Conservation (phyloP, 2,888 invertebrate species). For the Trichacis sp. region DNA sequence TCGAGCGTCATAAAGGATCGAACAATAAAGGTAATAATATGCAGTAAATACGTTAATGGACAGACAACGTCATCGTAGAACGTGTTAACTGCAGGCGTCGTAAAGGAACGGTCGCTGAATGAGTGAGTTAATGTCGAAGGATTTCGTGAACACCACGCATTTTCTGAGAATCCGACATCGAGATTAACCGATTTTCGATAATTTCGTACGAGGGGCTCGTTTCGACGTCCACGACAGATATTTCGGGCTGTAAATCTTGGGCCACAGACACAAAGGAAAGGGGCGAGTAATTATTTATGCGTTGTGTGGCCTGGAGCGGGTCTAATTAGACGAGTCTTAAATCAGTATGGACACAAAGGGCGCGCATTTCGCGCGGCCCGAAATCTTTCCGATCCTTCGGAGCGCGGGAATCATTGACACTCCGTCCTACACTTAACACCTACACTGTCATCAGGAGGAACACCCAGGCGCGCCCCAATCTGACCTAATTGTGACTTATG, state of each 20-base stretch:
- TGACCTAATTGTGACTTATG: slow-evolving; percentile 69
- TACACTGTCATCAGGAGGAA: slow-evolving; percentile 51
- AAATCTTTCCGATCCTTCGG: slow-evolving; percentile 14
- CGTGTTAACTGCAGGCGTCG: slow-evolving; percentile 51
- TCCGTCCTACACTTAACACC: slow-evolving; percentile 46
- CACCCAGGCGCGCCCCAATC: slow-evolving; percentile 56
- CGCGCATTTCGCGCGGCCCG: slow-evolving; percentile 19
- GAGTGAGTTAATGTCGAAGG: slow-evolving; percentile 34
- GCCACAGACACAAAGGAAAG: slow-evolving; percentile 53
- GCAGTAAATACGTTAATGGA: slow-evolving; percentile 64
- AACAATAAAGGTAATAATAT: slow-evolving; percentile 63
- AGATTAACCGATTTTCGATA: slow-evolving; percentile 63
- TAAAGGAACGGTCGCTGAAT: slow-evolving; percentile 45
- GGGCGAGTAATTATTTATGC: slow-evolving; percentile 66
- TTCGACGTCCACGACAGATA: slow-evolving; percentile 45
- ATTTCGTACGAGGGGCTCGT: slow-evolving; percentile 39
- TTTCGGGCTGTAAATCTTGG: slow-evolving; percentile 59
- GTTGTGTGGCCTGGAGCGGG: slow-evolving; percentile 48
- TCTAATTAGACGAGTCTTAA: slow-evolving; percentile 57
- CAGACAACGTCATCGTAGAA: slow-evolving; percentile 47
- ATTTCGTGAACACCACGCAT: slow-evolving; percentile 5
- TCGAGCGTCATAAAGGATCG: slow-evolving; percentile 64
- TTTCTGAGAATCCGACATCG: neutral
- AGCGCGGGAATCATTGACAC: slow-evolving; percentile 36
- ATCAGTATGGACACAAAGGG: slow-evolving; percentile 55